Evolutionary conservation across 1,140 invertebrate genomes (phyloP).

Genomic region (Nasonia vitripennis): DNA sequence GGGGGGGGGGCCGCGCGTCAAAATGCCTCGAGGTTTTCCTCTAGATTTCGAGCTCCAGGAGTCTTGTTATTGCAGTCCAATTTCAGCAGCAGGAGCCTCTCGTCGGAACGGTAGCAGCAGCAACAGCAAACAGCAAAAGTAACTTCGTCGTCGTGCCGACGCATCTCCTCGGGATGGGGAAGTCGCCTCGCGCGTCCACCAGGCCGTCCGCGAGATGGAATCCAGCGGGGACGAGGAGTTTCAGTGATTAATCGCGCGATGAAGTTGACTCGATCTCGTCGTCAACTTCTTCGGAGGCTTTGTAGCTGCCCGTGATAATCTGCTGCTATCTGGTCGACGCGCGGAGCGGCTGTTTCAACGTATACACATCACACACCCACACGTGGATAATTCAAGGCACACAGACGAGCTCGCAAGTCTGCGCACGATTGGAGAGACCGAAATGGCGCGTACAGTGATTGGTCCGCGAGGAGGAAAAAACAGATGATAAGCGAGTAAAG

Average conservation of each 20-base stretch:
- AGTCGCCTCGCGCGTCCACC: not conserved
- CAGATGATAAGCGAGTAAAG: not conserved
- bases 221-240: not conserved
- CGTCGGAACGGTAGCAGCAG: not conserved
- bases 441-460: not conserved
- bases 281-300: not conserved
- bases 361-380: conserved; percentile 8
- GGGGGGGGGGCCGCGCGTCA: not conserved
- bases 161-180: conserved; percentile 21
- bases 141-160: not conserved
- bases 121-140: not conserved
- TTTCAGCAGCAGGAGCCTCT: not conserved
- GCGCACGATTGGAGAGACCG: not conserved
- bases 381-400: not conserved
- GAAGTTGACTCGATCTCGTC: not conserved
- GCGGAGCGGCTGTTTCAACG: conserved; percentile 40
- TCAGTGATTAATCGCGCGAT: conserved; percentile 12
- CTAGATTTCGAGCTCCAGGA: not conserved
- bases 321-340: not conserved
- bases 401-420: not conserved
- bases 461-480: not conserved
- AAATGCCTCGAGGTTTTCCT: not conserved
- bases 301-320: no score
- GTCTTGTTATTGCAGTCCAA: not conserved
- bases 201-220: no score